Conservation (phyloP, 2,113 vertebrate genomes). For the Nothoprocta pentlandii region DNA sequence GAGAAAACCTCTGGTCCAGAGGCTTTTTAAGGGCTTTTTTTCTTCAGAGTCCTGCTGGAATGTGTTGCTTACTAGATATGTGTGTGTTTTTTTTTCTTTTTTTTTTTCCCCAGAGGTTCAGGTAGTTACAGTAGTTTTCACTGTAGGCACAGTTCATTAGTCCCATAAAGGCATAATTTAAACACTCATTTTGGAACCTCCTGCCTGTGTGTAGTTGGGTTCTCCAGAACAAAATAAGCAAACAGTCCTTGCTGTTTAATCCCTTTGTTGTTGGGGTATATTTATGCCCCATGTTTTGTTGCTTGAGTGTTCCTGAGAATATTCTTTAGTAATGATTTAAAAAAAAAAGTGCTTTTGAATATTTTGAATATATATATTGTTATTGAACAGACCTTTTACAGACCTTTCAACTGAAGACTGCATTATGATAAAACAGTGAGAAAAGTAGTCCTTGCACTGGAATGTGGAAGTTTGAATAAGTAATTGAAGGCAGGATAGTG, state of each 20-base stretch:
- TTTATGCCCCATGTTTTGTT: neutral
- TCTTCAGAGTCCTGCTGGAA: neutral
- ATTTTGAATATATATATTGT: neutral
- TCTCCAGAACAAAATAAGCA: neutral
- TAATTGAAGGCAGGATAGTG: neutral
- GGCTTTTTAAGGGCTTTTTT: neutral
- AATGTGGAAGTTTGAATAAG: neutral
- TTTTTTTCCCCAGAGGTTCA: neutral
- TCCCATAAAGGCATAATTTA: neutral
- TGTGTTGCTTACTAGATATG: neutral
- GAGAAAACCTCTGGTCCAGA: neutral
- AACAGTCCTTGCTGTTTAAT: neutral
- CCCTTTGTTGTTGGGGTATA: neutral
- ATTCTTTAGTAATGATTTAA: neutral
- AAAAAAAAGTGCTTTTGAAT: neutral
- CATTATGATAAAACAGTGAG: neutral
- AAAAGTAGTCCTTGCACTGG: neutral
- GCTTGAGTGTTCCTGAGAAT: neutral
- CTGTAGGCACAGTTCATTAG: neutral
- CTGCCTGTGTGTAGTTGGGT: neutral
- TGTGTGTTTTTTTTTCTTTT: neutral
- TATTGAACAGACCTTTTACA: neutral
- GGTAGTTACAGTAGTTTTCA: neutral
- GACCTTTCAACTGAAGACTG: neutral
- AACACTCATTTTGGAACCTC: neutral